phyloP scores from a whole-genome alignment of 2,888 invertebrate species.

The Synanthedon myopaeformis region DNA sequence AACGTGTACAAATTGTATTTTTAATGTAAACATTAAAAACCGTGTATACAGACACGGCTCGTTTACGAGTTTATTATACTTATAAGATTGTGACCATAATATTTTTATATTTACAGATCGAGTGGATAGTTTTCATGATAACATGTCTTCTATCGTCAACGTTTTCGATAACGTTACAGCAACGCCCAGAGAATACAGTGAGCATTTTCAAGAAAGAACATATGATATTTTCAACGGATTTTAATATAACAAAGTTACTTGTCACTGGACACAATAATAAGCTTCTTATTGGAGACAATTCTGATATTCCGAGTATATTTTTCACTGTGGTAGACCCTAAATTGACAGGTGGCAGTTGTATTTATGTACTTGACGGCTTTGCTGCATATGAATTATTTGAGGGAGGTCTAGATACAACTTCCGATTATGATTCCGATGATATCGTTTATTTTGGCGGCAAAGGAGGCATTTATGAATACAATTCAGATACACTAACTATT shows the following conservation, averaged over 20 bases:
- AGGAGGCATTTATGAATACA: constrained; percentile 36
- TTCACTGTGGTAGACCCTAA: constrained; percentile 37
- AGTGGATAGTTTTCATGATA: too few relatives aligned
- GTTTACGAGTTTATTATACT: too few relatives aligned
- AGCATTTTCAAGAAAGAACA: constrained; percentile 31
- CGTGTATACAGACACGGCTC: too few relatives aligned
- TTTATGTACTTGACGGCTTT: constrained; percentile 46
- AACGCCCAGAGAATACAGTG: background rate
- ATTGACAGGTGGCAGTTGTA: constrained; percentile 37
- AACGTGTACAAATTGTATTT: too few relatives aligned
- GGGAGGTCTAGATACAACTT: constrained; percentile 43
- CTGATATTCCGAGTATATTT: constrained; percentile 42
- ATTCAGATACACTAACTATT: constrained; percentile 32
- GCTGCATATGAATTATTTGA: constrained; percentile 46
- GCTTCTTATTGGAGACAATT: constrained; percentile 16
- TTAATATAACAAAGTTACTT: constrained; percentile 38
- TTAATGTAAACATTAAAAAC: too few relatives aligned
- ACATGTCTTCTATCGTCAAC: background rate
- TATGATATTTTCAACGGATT: constrained; percentile 34
- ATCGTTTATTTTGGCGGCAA: constrained; percentile 36
- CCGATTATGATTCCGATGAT: constrained; percentile 31
- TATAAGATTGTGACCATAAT: too few relatives aligned
- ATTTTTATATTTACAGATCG: too few relatives aligned
- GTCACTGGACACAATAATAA: constrained; percentile 34
- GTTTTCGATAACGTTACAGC: background rate